phyloP scores from a whole-genome alignment of 2,797 vertebrate genomes.

The Melanotaenia maccullochi region DNA sequence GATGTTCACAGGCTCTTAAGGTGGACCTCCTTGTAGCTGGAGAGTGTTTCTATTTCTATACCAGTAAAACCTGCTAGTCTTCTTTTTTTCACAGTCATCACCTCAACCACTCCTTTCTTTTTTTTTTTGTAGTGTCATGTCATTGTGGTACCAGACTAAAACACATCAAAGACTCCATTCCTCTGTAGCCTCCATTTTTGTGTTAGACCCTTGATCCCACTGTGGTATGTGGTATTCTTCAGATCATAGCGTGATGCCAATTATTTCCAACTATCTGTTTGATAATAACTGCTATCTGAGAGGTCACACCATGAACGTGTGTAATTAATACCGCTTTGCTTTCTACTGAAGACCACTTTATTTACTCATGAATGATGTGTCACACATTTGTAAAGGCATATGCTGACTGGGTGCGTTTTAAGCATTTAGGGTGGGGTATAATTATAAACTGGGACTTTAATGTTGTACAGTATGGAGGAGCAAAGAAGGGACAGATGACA shows the following conservation, averaged over 20 bases:
- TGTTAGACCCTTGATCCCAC: constrained; percentile 54
- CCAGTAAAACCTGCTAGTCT: constrained; percentile 45
- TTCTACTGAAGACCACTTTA: constrained; percentile 42
- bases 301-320: constrained; percentile 52
- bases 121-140: constrained; percentile 64
- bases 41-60: constrained; percentile 41
- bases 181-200: constrained; percentile 56
- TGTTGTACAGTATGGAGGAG: constrained; percentile 35
- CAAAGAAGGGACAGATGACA: constrained; percentile 34
- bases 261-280: constrained; percentile 52
- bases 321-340: constrained; percentile 62
- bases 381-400: constrained; percentile 23
- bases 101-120: constrained; percentile 37
- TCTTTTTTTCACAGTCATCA: constrained; percentile 38
- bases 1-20: constrained; percentile 13
- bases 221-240: constrained; percentile 43
- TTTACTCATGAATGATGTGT: constrained; percentile 41
- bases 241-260: constrained; percentile 56
- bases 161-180: constrained; percentile 69
- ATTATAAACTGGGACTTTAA: constrained; percentile 71
- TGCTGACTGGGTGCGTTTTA: constrained; percentile 61
- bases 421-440: constrained; percentile 52
- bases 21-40: constrained; percentile 22
- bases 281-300: constrained; percentile 54
- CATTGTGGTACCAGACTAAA: constrained; percentile 59